These are phyloP conservation scores for Oeneis ivallda DNA, from an alignment of 2,888 invertebrate genomes.

Conservation along the genomic window DNA sequence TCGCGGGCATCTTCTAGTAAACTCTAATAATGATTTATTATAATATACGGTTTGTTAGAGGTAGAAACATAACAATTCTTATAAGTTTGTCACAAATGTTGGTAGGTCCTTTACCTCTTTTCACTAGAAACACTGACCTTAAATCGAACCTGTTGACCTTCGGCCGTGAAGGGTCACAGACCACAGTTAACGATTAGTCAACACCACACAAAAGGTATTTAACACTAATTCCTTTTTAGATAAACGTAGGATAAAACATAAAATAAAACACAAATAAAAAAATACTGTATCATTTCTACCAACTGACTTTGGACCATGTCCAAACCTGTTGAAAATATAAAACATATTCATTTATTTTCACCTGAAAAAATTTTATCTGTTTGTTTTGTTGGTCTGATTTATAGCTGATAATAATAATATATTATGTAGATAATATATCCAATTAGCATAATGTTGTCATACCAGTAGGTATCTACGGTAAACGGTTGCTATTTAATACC, in stretches of 20 bases:
- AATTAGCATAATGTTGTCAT: constrained; percentile 1
- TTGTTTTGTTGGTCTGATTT: neutral
- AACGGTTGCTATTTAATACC: neutral
- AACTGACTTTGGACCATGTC: neutral
- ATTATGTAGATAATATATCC: neutral
- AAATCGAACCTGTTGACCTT: constrained; percentile 19
- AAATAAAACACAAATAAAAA: too few species aligned
- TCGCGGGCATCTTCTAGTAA: too few species aligned
- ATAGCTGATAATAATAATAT: too few species aligned
- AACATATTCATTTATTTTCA: neutral
- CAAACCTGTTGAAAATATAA: neutral
- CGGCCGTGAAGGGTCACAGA: constrained; percentile 33
- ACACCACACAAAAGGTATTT: constrained; percentile 19
- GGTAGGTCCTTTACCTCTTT: neutral
- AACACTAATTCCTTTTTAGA: neutral
- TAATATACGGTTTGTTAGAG: too few species aligned
- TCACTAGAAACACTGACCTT: constrained; percentile 27
- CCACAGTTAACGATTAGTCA: constrained; percentile 32
- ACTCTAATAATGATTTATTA: too few species aligned
- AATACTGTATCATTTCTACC: neutral
- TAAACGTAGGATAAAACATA: too few species aligned
- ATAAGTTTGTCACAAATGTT: neutral
- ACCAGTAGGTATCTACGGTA: too few species aligned
- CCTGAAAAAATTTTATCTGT: neutral
- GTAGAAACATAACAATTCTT: too few species aligned